phyloP scores from a whole-genome alignment of 1,140 invertebrate species.

The Ectropis grisescens region DNA sequence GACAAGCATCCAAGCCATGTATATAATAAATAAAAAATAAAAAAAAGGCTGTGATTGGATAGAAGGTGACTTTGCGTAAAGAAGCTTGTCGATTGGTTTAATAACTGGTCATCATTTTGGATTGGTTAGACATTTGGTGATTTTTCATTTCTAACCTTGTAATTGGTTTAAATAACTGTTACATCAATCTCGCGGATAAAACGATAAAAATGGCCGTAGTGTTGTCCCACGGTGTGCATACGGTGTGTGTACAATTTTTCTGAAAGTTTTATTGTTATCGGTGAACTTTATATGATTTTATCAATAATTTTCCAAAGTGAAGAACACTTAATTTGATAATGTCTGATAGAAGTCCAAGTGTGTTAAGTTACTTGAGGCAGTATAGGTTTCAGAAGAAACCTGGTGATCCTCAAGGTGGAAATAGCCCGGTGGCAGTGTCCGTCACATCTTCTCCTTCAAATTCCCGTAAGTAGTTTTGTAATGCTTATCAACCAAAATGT shows the following conservation, averaged over 20 bases:
- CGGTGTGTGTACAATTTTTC: slow-evolving; percentile 34
- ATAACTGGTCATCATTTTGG: too few relatives aligned
- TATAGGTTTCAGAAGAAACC: slow-evolving; percentile 66
- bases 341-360: slow-evolving; percentile 58
- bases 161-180: too few relatives aligned
- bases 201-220: slow-evolving; percentile 55
- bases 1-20: too few relatives aligned
- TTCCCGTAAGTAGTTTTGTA: slow-evolving; percentile 29
- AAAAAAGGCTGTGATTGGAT: too few relatives aligned
- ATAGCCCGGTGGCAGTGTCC: slow-evolving; percentile 37
- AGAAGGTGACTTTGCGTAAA: too few relatives aligned
- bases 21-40: too few relatives aligned
- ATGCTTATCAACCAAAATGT: slow-evolving; percentile 3
- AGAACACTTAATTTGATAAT: slow-evolving; percentile 26
- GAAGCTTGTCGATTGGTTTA: too few relatives aligned
- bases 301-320: slow-evolving; percentile 9
- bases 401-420: slow-evolving; percentile 30
- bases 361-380: slow-evolving; percentile 64
- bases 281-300: slow-evolving; percentile 15
- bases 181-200: not conserved
- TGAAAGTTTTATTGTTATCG: slow-evolving; percentile 27
- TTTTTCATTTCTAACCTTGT: too few relatives aligned
- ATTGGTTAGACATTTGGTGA: too few relatives aligned
- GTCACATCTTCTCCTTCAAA: slow-evolving; percentile 32
- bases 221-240: slow-evolving; percentile 44